Conservation (phyloP, 2,113 vertebrate genomes). For the Phoxinus phoxinus region DNA sequence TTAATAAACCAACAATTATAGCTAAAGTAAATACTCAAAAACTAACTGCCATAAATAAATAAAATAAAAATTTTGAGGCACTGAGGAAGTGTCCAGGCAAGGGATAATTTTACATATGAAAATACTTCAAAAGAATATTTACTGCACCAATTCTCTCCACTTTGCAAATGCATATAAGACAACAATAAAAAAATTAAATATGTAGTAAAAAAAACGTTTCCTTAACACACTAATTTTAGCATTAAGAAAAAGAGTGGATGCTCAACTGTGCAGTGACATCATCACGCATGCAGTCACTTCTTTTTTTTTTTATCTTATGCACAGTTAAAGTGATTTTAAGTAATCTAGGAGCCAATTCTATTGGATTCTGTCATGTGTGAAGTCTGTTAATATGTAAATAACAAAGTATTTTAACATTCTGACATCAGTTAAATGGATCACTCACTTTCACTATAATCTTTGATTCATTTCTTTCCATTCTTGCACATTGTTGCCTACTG, state of each 20-base stretch:
- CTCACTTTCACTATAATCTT: background rate
- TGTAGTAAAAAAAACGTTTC: background rate
- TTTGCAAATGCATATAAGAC: background rate
- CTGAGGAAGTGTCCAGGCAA: background rate
- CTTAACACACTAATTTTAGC: background rate
- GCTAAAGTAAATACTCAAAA: background rate
- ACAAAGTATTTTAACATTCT: background rate
- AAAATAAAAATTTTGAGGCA: background rate
- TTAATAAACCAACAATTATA: conserved; percentile 11
- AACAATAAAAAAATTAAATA: background rate
- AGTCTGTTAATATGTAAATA: background rate
- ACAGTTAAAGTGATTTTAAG: background rate
- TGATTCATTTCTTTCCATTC: background rate
- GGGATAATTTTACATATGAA: background rate
- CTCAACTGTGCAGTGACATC: background rate
- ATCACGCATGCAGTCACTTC: too few relatives aligned
- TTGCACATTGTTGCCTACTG: background rate
- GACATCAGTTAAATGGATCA: background rate
- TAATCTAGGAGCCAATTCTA: background rate
- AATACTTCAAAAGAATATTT: background rate
- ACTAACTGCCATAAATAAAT: background rate
- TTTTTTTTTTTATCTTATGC: background rate
- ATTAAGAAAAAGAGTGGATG: background rate
- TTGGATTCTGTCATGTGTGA: background rate
- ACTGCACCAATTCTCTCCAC: background rate